Percentiles rank a stretch among this genome's conserved stretches.
These are phyloP conservation scores for Anoplolepis gracilipes DNA, from an alignment of 1,140 invertebrate species.

Conservation along the genomic window DNA sequence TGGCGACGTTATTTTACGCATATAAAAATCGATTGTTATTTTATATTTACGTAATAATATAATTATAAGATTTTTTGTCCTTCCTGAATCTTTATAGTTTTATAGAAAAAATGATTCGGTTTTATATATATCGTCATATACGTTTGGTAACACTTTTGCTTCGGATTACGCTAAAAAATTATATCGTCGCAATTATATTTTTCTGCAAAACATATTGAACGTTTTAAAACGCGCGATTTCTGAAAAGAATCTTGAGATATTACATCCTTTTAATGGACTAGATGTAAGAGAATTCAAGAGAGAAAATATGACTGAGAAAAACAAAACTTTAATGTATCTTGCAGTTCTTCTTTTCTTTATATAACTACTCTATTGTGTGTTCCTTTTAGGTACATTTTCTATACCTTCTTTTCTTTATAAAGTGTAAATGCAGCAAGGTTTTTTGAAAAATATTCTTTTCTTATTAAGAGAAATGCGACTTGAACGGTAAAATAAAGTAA, in stretches of 20 bases:
- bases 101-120: no score
- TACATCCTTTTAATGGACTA: not conserved
- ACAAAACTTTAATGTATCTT: constrained; percentile 16
- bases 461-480: not conserved
- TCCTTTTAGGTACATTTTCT: constrained; percentile 7
- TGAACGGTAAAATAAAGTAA: not conserved
- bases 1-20: not conserved
- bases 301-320: constrained; percentile 15
- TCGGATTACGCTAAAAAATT: not conserved
- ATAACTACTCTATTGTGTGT: not conserved
- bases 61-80: no score
- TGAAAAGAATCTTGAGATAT: not conserved
- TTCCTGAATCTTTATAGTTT: no score
- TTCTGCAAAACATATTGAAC: not conserved
- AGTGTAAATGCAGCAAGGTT: not conserved
- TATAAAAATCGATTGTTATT: no score
- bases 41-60: no score
- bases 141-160: no score
- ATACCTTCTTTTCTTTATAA: constrained; percentile 15
- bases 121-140: no score
- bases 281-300: not conserved
- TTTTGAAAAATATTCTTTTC: constrained; percentile 3
- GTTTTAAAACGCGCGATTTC: not conserved
- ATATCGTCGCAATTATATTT: not conserved
- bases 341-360: not conserved